Evolutionary conservation across 1,140 invertebrate species (phyloP).

Genomic region (Brachionus sp.): DNA sequence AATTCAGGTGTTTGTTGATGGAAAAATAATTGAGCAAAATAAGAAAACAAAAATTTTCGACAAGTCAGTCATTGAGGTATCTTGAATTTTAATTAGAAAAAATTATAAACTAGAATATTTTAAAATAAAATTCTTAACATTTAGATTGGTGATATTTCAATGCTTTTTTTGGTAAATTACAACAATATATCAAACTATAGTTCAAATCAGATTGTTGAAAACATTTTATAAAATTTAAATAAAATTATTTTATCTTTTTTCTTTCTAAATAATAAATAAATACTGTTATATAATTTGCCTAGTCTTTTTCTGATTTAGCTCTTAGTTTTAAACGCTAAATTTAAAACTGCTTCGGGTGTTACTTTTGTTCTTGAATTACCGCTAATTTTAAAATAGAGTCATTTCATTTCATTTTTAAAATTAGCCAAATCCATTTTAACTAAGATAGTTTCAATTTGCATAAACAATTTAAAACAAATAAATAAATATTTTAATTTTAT

Average conservation of each 20-base stretch:
- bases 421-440: background rate
- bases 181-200: background rate
- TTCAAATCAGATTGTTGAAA: background rate
- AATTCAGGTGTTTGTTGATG: slow-evolving; percentile 11
- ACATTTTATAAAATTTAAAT: background rate
- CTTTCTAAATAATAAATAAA: background rate
- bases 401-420: background rate
- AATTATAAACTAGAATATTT: background rate
- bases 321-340: too few species aligned
- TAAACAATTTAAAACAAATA: too few species aligned
- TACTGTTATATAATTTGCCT: too few species aligned
- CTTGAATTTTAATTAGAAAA: background rate
- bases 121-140: background rate
- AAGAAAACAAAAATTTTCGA: slow-evolving; percentile 18
- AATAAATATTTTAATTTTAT: too few species aligned
- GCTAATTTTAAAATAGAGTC: background rate
- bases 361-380: background rate
- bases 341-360: background rate
- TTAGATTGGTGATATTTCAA: slow-evolving; percentile 25
- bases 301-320: too few species aligned
- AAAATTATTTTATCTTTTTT: background rate
- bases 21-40: slow-evolving; percentile 3
- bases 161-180: slow-evolving; percentile 38
- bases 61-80: slow-evolving; percentile 19
- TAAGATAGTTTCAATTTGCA: too few species aligned